Conservation (phyloP, 2,797 vertebrate species). For the Chrosomus eos region DNA sequence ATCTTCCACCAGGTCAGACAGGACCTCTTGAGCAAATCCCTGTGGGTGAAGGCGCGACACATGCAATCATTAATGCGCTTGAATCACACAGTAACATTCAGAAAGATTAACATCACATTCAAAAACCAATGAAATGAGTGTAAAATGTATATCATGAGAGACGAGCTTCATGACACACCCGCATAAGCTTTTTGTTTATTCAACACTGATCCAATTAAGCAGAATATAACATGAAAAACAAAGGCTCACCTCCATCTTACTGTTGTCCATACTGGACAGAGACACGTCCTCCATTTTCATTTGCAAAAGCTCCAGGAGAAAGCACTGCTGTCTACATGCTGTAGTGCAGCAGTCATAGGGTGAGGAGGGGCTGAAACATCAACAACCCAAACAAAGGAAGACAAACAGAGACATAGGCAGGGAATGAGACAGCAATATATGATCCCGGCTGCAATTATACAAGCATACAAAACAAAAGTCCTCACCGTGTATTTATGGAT, state of each 20-base stretch:
- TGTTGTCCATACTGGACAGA: constrained; percentile 97
- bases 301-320: constrained; percentile 88
- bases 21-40: constrained; percentile 96
- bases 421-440: constrained; percentile 36
- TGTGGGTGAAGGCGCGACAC: constrained; percentile 58
- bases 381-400: constrained; percentile 33
- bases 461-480: neutral
- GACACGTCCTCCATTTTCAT: constrained; percentile 99
- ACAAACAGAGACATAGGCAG: constrained; percentile 28
- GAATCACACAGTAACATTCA: neutral
- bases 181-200: neutral
- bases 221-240: neutral
- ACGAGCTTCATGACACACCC: neutral
- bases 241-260: constrained; percentile 91
- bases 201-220: neutral
- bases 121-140: neutral
- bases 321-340: constrained; percentile 81
- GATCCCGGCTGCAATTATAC: neutral
- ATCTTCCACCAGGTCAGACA: constrained; percentile 95
- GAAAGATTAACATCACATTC: neutral
- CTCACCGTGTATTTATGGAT: neutral
- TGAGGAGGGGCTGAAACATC: constrained; percentile 30
- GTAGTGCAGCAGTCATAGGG: constrained; percentile 74
- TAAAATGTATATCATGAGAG: neutral
- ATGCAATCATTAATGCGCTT: neutral